Evolutionary conservation across 2,113 vertebrate genomes (phyloP).

Genomic region (Alouatta palliata): DNA sequence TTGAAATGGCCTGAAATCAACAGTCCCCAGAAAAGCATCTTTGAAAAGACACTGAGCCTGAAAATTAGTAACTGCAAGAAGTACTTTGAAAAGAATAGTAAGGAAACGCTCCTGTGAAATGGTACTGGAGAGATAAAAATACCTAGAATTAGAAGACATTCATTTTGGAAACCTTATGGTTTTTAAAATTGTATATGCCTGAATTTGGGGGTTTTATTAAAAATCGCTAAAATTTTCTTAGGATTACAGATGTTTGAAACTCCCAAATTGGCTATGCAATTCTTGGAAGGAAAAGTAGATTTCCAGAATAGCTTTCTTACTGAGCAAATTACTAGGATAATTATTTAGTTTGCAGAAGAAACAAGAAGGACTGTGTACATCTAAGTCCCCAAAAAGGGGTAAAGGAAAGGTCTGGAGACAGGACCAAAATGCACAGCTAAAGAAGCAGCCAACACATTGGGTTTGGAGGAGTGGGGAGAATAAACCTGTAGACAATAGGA

Average conservation of each 20-base stretch:
- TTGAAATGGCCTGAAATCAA: conserved; percentile 68
- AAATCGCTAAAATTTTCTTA: not conserved
- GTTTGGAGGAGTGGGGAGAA: not conserved
- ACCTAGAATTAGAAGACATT: conserved; percentile 28
- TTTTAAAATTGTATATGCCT: not conserved
- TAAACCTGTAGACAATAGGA: not conserved
- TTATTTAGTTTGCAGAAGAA: not conserved
- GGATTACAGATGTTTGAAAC: conserved; percentile 46
- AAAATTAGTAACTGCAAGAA: conserved; percentile 45
- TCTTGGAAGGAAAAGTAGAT: conserved; percentile 44
- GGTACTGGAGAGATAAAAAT: conserved; percentile 36
- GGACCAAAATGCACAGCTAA: not conserved
- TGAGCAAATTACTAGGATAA: conserved; percentile 48
- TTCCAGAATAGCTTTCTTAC: conserved; percentile 46
- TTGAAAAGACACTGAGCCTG: conserved; percentile 32
- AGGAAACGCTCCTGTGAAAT: not conserved
- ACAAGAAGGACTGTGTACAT: not conserved
- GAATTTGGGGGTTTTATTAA: not conserved
- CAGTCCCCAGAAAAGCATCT: conserved; percentile 44
- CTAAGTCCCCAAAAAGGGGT: not conserved
- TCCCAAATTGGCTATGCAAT: not conserved
- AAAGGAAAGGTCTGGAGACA: not conserved
- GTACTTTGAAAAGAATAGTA: conserved; percentile 46
- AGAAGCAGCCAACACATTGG: not conserved
- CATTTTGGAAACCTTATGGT: conserved; percentile 13